Base-by-base conservation (phyloP, 2,888 invertebrate genomes). In the Dilophus febrilis region DNA sequence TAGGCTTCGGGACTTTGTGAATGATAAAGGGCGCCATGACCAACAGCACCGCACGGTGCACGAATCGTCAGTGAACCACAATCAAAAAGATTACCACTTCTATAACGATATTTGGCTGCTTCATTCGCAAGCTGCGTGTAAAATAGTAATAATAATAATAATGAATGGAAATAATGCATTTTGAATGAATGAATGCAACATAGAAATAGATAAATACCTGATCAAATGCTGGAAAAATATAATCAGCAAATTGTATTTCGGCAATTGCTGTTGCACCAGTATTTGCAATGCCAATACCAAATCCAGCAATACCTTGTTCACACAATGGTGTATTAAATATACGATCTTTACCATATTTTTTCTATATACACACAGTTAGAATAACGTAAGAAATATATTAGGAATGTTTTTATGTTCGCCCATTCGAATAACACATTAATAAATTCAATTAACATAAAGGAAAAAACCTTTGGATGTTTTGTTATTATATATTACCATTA, bases 241-340 rank as follows among this genome's bases (percentile, higher is more conserved):
- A 98, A 65, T 98, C 98, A 1, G 94, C 95, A 64, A 98, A 98
- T 64, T 98, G 98, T 57, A 98, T 94, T 67, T 98, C 98, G 0
- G 95, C 97, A 39, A 98, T 87, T 1, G 95, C 91, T 0, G 92
- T 97, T 0, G 85, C 73, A 1, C 97, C 97, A 1, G 81, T 77
- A 6, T 76, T 81, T 1, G 97, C 92, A 11, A 85, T 68, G 0
- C 95, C 95, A 39, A 98, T 94, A 1, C 85, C 98, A 61, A 99
- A 97, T 0, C 95, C 97, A 0, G 83, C 91, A 46, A 99, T 98
- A 12, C 94, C 94, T 60, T 95, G 94, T 57, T 95, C 94, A 53
- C 87, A 90, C 0, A 95, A 66, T 0, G 94, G 94, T 0, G 95
- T 95, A 61, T 99, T 98, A 65, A 98, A 99, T 1, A 98, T 94